phyloP scores from a whole-genome alignment of 2,888 invertebrate genomes.

The Oscheius sp. region DNA sequence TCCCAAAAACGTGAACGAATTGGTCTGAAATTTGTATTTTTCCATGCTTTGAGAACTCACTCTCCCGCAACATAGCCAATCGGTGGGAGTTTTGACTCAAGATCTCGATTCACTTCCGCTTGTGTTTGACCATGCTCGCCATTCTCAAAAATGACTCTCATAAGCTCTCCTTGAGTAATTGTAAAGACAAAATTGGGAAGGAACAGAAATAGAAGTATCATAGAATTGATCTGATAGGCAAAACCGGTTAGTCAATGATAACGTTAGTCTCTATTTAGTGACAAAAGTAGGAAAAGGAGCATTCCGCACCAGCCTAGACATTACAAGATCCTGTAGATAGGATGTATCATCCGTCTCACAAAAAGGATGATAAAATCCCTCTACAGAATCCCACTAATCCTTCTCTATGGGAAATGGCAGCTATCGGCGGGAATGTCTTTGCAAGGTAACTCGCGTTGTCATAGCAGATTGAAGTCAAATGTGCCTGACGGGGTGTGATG shows the following conservation, averaged over 20 bases:
- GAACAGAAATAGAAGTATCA: no score
- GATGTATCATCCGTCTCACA: neutral
- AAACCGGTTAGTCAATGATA: constrained; percentile 7
- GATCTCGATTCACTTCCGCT: neutral
- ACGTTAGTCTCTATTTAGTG: no score
- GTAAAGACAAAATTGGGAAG: neutral
- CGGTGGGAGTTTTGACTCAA: neutral
- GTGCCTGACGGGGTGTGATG: no score
- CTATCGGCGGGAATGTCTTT: no score
- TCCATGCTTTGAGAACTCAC: no score
- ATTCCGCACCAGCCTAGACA: no score
- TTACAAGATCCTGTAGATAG: neutral
- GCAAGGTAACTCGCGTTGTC: no score
- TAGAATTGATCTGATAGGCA: neutral
- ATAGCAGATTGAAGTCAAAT: no score
- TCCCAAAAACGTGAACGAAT: constrained; percentile 21
- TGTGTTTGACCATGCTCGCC: neutral
- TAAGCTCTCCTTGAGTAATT: neutral
- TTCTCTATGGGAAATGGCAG: no score
- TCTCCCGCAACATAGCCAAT: constrained; percentile 9
- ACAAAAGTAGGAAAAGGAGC: neutral
- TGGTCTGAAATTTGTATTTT: constrained; percentile 16
- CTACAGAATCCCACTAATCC: neutral
- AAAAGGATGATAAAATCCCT: neutral
- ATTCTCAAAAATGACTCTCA: constrained; percentile 3